Conservation (phyloP, 2,113 vertebrate genomes). For the Bubo bubo region DNA sequence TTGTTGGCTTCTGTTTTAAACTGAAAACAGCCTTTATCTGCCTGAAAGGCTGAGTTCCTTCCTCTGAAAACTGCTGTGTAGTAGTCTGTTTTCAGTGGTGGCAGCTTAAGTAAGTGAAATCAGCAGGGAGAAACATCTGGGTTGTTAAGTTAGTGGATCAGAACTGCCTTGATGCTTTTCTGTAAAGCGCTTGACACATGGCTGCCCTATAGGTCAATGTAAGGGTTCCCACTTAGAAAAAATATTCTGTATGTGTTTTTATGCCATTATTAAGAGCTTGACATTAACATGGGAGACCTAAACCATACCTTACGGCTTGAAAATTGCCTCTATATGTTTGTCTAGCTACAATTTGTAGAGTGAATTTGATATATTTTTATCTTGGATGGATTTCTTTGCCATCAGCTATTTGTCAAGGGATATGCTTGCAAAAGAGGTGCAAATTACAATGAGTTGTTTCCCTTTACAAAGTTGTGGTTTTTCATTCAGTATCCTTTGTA, state of each 20-base stretch:
- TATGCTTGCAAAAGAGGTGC: constrained; percentile 84
- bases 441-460: constrained; percentile 78
- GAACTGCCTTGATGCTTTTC: neutral
- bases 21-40: neutral
- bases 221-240: neutral
- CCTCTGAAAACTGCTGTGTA: neutral
- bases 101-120: neutral
- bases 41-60: neutral
- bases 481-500: constrained; percentile 71
- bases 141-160: neutral
- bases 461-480: constrained; percentile 70
- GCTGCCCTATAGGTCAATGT: neutral
- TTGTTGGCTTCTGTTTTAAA: constrained; percentile 23
- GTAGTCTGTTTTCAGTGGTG: neutral
- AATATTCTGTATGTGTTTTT: neutral
- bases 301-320: neutral
- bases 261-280: neutral
- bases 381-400: neutral
- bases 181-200: neutral
- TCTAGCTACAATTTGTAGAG: neutral
- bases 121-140: neutral
- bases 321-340: neutral
- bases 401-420: constrained; percentile 59
- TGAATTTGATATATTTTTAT: neutral
- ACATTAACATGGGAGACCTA: neutral